Evolutionary conservation across 35 echinoderm and acorn worm species (phyloP).

Genomic region (Amphiura filiformis): DNA sequence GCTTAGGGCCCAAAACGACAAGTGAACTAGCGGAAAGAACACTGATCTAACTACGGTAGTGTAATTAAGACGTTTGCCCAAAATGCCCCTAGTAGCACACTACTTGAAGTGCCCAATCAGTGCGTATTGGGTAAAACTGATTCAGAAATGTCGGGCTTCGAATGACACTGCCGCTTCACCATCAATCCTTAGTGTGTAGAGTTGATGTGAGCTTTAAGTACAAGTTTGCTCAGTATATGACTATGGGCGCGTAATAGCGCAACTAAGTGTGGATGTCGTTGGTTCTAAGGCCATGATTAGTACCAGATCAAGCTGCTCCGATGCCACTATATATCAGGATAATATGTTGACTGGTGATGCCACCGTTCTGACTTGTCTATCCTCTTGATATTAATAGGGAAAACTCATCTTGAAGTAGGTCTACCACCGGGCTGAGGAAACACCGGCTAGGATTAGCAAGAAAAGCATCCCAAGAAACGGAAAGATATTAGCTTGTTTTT

Average conservation of each 20-base stretch:
- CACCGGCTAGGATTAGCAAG: neutral
- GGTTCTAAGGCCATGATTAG: neutral
- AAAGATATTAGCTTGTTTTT: conserved; percentile 4
- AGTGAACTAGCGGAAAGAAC: neutral
- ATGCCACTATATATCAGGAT: neutral
- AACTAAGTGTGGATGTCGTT: neutral
- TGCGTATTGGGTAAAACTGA: neutral
- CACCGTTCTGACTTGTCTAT: neutral
- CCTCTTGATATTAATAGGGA: neutral
- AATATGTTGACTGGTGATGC: neutral
- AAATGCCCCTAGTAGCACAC: neutral
- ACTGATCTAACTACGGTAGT: neutral
- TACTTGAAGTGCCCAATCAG: neutral
- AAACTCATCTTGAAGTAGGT: neutral
- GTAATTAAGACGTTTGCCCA: neutral
- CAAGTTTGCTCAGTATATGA: neutral
- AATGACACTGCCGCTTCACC: neutral
- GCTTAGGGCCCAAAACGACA: conserved; percentile 18
- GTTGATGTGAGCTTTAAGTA: neutral
- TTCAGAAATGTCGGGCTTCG: neutral
- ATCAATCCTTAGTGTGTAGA: neutral
- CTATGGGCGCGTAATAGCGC: conserved; percentile 1
- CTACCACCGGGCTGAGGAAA: conserved; percentile 1
- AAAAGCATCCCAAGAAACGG: neutral
- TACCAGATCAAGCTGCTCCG: neutral